Conservation (phyloP, 2,888 invertebrate genomes). For the Tenthredo amoena region DNA sequence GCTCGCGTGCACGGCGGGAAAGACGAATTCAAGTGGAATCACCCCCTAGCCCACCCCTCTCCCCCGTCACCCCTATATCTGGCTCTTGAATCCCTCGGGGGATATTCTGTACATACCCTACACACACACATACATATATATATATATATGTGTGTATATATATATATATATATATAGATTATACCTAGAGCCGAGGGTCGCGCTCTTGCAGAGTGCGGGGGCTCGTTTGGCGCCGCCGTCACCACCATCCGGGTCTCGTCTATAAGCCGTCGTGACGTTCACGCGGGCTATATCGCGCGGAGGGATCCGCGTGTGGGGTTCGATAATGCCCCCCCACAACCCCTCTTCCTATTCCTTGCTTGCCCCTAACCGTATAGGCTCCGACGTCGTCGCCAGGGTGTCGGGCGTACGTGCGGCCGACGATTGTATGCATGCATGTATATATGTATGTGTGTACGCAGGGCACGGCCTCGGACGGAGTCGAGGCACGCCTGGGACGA, state of each 20-base stretch:
- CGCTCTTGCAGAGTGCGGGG: conserved; percentile 5
- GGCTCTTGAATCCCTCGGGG: conserved; percentile 37
- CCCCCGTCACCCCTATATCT: conserved; percentile 1
- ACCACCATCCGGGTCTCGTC: conserved; percentile 49
- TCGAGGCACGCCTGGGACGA: conserved; percentile 43
- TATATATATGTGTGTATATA: neutral
- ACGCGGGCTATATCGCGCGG: conserved; percentile 32
- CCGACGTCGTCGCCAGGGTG: conserved; percentile 37
- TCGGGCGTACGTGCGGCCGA: conserved; percentile 32
- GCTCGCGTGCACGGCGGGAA: conserved; percentile 6
- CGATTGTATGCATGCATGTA: conserved; percentile 13
- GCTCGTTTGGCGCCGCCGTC: conserved; percentile 49
- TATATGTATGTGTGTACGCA: conserved; percentile 2
- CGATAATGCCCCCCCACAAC: conserved; percentile 36
- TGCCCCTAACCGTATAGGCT: neutral
- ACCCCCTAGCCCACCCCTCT: neutral
- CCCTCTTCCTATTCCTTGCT: neutral
- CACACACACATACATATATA: neutral
- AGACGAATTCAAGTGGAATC: conserved; percentile 48
- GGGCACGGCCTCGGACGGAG: conserved; percentile 44
- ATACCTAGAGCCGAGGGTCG: conserved; percentile 28
- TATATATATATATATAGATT: neutral
- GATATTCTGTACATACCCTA: conserved; percentile 34
- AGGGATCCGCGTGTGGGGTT: conserved; percentile 40
- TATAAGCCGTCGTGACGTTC: conserved; percentile 48